phyloP scores from a whole-genome alignment of 2,797 vertebrate genomes.

The Intellagama lesueurii region DNA sequence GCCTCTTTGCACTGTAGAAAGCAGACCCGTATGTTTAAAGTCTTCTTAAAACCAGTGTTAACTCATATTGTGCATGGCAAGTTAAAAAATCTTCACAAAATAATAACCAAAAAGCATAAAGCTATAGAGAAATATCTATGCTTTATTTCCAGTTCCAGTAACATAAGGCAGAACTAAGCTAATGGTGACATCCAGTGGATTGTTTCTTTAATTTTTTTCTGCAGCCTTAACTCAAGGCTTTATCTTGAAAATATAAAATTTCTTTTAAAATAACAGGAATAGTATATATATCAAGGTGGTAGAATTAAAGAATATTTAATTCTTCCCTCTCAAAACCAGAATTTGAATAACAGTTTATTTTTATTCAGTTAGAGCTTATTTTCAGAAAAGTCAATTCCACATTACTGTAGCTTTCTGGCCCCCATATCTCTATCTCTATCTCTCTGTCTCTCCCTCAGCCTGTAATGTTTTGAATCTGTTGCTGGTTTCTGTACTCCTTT shows the following conservation, averaged over 20 bases:
- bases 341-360: background rate
- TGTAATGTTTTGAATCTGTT: background rate
- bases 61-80: constrained; percentile 16
- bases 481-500: background rate
- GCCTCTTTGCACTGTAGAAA: background rate
- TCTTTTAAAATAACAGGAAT: background rate
- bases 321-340: background rate
- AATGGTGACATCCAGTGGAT: constrained; percentile 73
- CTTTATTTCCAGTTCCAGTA: background rate
- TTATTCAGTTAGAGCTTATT: background rate
- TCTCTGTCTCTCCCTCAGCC: background rate
- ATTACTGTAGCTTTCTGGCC: no score
- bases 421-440: background rate
- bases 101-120: background rate
- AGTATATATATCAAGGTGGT: background rate
- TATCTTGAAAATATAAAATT: background rate
- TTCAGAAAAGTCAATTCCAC: background rate
- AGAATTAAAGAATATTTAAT: background rate
- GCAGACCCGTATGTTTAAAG: background rate
- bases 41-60: background rate
- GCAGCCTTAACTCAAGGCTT: constrained; percentile 8
- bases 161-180: constrained; percentile 39
- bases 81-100: constrained; percentile 22
- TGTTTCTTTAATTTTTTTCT: background rate
- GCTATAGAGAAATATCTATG: background rate